Base-by-base conservation (phyloP, 2,797 vertebrate genomes). In the Coendou prehensilis region DNA sequence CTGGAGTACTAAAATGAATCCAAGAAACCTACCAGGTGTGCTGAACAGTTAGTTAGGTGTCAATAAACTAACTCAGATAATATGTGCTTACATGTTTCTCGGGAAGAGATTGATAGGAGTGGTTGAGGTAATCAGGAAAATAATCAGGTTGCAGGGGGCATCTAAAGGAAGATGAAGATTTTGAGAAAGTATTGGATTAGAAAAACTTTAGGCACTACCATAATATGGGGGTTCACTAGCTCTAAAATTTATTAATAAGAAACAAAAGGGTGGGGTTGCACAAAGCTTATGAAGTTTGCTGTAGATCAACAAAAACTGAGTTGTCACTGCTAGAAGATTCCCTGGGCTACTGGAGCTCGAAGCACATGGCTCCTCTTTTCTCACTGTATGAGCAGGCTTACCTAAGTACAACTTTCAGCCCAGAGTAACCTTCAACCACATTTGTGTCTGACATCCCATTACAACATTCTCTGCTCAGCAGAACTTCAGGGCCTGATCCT, bases 241-340 rank as follows among this genome's bases (percentile, higher is more conserved):
- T 88, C 71, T 79, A 88, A 63, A 54, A 91, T 79, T 78, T 69
- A 82, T 45, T 83, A 61, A 91, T 15, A 14, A 78, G 10, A 81
- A 89, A 83, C 52, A 30, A 83, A 87, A 78, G 7, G 23, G 47
- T 41, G 8, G n/a, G 20, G 50, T 8, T 84, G 4, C n/a, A 57
- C 3, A 52, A 79, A 84, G 63, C 41, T 89, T 80, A 89, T 57
- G 5, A 78, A 80, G 56, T 41, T 45, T 63, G 22, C 11, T 37
- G 18, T 18, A 57, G 9, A n/a, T 73, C 71, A 84, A 73, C 15
- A 28, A 78, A 87, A 83, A 50, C 30, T 26, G 45, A 84, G 28
- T 30, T 71, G 56, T 11, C 57, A 59, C 17, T 78, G 26, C 14
- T 79, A 79, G 56, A 87, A 75, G 18, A 92, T 50, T 84, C 63